Evolutionary conservation across 2,888 invertebrate genomes (phyloP), one percentile per base, ranked within the genome.

Genomic region (Salpingus planirostris): DNA sequence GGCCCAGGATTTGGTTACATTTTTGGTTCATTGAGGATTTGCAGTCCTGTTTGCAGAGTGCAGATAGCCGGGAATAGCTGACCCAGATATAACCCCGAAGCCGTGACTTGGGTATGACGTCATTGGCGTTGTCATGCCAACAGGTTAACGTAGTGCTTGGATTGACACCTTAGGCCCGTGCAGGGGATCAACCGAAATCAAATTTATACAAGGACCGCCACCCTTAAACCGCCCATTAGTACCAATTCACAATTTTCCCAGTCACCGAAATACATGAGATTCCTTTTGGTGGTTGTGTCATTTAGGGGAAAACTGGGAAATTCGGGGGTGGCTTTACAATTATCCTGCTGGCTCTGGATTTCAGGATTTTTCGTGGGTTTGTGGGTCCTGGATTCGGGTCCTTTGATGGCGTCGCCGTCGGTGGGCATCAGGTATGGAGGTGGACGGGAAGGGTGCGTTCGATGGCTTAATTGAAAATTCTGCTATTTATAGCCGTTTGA

Each of bases 41-140:
- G 45, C 40, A 36, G 40, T 37, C 37, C 46, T 46, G 46, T 49
- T 47, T 48, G 43, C 43, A 44, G 42, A 43, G 46, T 42, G 39
- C 49, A 50, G 50, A 47, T 44, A 47, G 47, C 51, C 49, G 40
- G 47, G 50, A 54, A 56, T 54, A 57, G 59, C 55, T 55, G 59
- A 59, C 59, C 59, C 56, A n/a, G n/a, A 59, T 48, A 55, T 58
- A 57, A 50, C 47, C 47, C 44, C 43, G 48, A 48, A 51, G 45
- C 51, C 52, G 52, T 55, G 53, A 52, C 57, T 55, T 51, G 51
- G 51, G 42, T 51, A 56, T 60, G 62, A 62, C 62, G 61, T 62
- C 61, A 62, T 50, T 41, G 43, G 43, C 52, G 60, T 60, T 50
- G 49, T 53, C 56, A 56, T 56, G 59, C 52, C 54, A 49, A 61